Conservation (phyloP, 2,113 vertebrate species). For the Sarotherodon lohbergeri region DNA sequence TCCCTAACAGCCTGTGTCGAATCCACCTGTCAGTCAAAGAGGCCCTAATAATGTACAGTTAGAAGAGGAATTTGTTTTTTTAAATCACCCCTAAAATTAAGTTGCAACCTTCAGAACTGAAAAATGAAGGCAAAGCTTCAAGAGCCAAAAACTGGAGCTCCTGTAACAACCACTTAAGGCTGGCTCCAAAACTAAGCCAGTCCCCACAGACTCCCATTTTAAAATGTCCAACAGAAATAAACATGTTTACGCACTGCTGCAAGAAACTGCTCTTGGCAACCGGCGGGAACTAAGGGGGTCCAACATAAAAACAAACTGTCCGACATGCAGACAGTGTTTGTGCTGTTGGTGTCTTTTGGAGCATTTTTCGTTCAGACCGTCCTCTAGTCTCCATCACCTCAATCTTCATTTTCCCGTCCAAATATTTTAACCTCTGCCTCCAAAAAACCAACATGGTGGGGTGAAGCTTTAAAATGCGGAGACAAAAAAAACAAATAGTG, state of each 20-base stretch:
- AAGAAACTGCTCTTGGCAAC: background rate
- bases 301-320: background rate
- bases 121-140: background rate
- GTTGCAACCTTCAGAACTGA: background rate
- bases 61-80: background rate
- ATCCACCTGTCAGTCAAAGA: background rate
- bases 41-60: background rate
- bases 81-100: background rate
- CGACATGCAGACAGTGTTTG: background rate
- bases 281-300: rapidly evolving
- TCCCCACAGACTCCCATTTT: background rate
- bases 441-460: background rate
- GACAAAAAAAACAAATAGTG: background rate
- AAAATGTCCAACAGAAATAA: background rate
- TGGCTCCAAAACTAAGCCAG: background rate
- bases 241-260: background rate
- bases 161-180: background rate
- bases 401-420: rapidly evolving
- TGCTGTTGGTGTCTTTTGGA: background rate
- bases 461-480: background rate
- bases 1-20: background rate
- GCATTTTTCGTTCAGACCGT: background rate
- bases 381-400: background rate
- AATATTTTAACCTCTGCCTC: background rate
- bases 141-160: background rate